These are phyloP conservation scores for Drosophila watanabei DNA, from an alignment of 1,140 invertebrate genomes.

Conservation along the genomic window DNA sequence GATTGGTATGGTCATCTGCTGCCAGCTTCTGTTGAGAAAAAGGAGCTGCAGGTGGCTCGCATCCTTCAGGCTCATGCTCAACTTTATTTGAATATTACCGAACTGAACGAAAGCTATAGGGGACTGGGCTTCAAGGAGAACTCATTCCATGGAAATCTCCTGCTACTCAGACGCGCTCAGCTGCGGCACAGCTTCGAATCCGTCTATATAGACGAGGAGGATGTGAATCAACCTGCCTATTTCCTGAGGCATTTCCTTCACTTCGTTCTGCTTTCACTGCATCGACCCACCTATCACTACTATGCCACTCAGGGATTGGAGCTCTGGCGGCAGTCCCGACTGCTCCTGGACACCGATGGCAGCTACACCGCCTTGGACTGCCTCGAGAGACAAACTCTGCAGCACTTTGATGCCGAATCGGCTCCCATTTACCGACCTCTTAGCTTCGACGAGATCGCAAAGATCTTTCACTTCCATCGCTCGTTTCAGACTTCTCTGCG, in stretches of 20 bases:
- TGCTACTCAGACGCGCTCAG: slow-evolving; percentile 47
- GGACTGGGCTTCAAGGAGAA: slow-evolving; percentile 11
- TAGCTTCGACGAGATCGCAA: slow-evolving; percentile 42
- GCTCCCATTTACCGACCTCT: slow-evolving; percentile 51
- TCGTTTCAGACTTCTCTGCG: slow-evolving; percentile 54
- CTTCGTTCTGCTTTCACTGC: slow-evolving; percentile 61
- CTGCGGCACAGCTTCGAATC: slow-evolving; percentile 57
- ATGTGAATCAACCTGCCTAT: slow-evolving; percentile 71
- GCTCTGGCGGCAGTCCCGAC: slow-evolving; percentile 60
- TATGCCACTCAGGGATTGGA: slow-evolving; percentile 76
- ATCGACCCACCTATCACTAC: slow-evolving; percentile 78
- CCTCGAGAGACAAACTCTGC: slow-evolving; percentile 57
- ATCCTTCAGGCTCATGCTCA: slow-evolving; percentile 63
- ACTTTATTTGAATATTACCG: slow-evolving; percentile 55
- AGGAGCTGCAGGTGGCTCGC: slow-evolving; percentile 69
- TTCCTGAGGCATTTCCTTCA: slow-evolving; percentile 74
- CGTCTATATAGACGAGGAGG: slow-evolving; percentile 60
- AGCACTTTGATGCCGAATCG: slow-evolving; percentile 34
- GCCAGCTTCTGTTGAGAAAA: slow-evolving; percentile 56
- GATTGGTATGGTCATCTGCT: slow-evolving; percentile 67
- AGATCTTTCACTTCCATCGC: slow-evolving; percentile 72
- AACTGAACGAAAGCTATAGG: slow-evolving; percentile 40
- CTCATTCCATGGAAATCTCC: slow-evolving; percentile 63
- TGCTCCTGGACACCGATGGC: slow-evolving; percentile 71
- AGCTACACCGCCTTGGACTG: slow-evolving; percentile 75